Base-by-base conservation (phyloP, 2,888 invertebrate genomes). In the Lasioglossum zephyrum region DNA sequence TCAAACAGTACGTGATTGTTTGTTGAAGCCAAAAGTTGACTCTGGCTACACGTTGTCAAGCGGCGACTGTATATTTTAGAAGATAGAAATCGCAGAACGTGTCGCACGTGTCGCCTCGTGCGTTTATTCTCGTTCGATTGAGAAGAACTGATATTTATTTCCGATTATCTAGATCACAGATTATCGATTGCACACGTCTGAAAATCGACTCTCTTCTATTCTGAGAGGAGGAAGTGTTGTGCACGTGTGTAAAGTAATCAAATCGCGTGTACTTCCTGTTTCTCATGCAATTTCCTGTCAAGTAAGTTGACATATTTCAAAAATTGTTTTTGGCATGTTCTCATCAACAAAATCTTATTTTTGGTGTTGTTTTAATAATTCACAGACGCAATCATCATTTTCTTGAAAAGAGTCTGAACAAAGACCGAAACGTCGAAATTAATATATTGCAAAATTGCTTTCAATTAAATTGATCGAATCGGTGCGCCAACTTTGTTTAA, bases 121-220 rank as follows among this genome's bases (percentile, higher is more conserved):
- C 41, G n/a, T 26, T 60, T 60, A 44, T 66, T 44, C 36, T 26
- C 39, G 31, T 57, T 53, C 69, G 47, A 77, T 73, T 2, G 4
- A n/a, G 22, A 41, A 26, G 66, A 78, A 11, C n/a, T n/a, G 18
- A 73, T 49, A 44, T 72, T 70, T 57, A 63, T 57, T 78, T 39
- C 44, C 53, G 63, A 63, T 60, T 88, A 87, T 89, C 79, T n/a
- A 66, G 77, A 66, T 87, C 22, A 81, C 26, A 74, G 80, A 86
- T 90, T 77, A 84, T 86, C 80, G 90, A 88, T 88, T 81, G 39
- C 69, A 47, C 90, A 82, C 77, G 88, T 63, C 49, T 70, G 75
- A n/a, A 69, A 72, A 82, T 79, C 74, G 88, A 89, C 87, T 49
- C 57, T 31, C 36, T 18, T 39, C 57, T 31, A 9, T 26, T n/a